A percentile compares a stretch with the other conserved stretches of the same genome.
phyloP scores from a whole-genome alignment of 2,797 vertebrate species.

The Molossus alvarezi region DNA sequence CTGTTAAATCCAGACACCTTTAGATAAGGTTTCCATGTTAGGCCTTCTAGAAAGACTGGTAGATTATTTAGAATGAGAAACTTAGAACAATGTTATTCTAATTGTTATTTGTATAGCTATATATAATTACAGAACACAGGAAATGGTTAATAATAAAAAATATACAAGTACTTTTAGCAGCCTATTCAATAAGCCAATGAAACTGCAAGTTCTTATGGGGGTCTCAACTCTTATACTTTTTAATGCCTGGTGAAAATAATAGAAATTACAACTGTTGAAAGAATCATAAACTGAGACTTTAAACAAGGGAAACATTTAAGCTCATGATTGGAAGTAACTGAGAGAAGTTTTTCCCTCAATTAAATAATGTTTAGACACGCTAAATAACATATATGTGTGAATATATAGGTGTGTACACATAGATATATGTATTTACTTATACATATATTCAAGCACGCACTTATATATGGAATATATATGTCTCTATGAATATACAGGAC shows the following conservation, averaged over 20 bases:
- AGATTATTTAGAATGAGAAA: constrained; percentile 13
- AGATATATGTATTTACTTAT: constrained; percentile 78
- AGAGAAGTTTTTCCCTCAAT: constrained; percentile 30
- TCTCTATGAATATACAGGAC: constrained; percentile 72
- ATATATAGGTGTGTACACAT: constrained; percentile 2
- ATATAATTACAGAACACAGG: background rate
- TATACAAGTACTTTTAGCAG: background rate
- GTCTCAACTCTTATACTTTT: background rate
- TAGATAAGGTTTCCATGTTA: background rate
- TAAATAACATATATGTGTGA: constrained; percentile 60
- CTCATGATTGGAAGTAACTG: constrained; percentile 2
- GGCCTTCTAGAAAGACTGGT: background rate
- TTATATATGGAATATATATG: constrained; percentile 55
- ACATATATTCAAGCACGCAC: constrained; percentile 78
- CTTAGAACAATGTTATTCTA: background rate
- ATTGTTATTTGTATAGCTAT: background rate
- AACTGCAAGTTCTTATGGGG: background rate
- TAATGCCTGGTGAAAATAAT: background rate
- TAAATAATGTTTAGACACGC: constrained; percentile 21
- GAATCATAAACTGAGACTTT: background rate
- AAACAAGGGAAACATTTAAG: constrained; percentile 5
- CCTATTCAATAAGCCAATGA: constrained; percentile 50
- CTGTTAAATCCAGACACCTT: background rate
- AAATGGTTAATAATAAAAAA: background rate
- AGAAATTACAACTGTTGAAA: background rate